Evolutionary conservation across 2,113 vertebrate species (phyloP).

Genomic region (Thryonomys swinderianus): DNA sequence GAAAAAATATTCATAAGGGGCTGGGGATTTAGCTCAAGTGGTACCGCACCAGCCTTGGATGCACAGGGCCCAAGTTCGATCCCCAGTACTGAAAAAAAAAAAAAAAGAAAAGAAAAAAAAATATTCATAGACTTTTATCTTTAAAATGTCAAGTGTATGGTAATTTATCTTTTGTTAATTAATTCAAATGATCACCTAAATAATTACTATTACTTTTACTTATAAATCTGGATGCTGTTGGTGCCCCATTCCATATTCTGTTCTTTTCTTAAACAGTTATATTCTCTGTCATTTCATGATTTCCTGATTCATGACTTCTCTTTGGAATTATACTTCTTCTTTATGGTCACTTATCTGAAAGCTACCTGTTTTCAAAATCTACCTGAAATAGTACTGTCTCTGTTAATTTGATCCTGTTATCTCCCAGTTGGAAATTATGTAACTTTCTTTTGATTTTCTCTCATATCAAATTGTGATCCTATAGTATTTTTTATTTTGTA

Average conservation of each 20-base stretch:
- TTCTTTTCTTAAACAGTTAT: neutral
- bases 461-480: neutral
- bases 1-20: too few species aligned
- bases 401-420: neutral
- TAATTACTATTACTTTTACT: neutral
- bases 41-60: too few species aligned
- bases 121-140: neutral
- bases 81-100: too few species aligned
- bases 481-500: neutral
- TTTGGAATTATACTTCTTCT: neutral
- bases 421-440: neutral
- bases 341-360: neutral
- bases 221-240: neutral
- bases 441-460: neutral
- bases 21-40: too few species aligned
- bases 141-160: conserved; percentile 10
- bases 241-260: neutral
- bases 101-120: too few species aligned
- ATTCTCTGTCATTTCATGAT: neutral
- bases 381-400: neutral
- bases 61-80: too few species aligned
- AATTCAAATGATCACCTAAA: neutral
- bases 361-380: neutral
- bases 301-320: neutral
- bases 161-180: neutral